Conservation (phyloP, 2,113 vertebrate genomes). For the Sciurus niger region DNA sequence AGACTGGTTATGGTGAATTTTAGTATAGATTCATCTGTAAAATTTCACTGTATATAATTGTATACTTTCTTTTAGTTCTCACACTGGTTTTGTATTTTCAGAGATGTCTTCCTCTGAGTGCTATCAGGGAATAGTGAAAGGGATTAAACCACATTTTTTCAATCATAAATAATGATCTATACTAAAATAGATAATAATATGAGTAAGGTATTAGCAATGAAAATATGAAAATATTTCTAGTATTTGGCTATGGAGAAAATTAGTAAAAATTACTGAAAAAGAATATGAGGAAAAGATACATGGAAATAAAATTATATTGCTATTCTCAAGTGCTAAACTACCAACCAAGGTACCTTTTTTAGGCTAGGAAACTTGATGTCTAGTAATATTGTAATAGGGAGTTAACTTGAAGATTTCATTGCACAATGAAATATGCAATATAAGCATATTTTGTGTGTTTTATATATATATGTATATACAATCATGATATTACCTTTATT, state of each 20-base stretch:
- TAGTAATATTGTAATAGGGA: neutral
- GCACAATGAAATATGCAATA: neutral
- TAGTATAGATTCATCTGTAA: neutral
- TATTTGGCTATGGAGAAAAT: neutral
- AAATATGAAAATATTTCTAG: conserved; percentile 24
- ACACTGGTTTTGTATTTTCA: neutral
- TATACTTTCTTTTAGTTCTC: neutral
- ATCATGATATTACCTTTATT: neutral
- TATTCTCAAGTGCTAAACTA: neutral
- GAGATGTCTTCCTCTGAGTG: neutral
- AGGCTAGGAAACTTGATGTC: neutral
- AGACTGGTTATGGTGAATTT: neutral
- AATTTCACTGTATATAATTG: conserved; percentile 1
- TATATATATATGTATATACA: neutral
- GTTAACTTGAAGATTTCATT: neutral
- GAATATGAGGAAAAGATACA: neutral
- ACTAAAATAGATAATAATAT: neutral
- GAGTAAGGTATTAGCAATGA: neutral
- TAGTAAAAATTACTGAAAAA: conserved; percentile 13
- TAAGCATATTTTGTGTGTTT: neutral
- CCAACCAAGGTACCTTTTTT: neutral
- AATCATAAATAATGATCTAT: neutral
- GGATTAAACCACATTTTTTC: neutral
- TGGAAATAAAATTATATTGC: neutral
- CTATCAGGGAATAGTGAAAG: neutral